Evolutionary conservation across 2,888 invertebrate species (phyloP).

Genomic region (Leucophenga montana): DNA sequence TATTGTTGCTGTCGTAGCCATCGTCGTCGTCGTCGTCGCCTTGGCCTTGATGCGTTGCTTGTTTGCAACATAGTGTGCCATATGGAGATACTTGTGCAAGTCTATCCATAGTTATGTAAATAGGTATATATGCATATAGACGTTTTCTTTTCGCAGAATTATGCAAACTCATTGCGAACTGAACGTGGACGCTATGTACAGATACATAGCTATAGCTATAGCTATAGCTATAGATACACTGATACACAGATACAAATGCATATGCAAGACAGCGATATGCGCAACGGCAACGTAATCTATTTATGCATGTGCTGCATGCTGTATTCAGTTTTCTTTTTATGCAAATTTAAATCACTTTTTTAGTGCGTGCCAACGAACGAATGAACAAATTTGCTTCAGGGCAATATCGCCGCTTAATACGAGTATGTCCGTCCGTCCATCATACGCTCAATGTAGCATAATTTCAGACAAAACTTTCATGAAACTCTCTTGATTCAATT

Average conservation of each 20-base stretch:
- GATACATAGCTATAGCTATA: too few species aligned
- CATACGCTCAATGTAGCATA: not conserved
- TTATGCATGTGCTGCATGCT: too few species aligned
- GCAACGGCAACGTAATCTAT: too few species aligned
- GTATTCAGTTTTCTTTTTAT: not conserved
- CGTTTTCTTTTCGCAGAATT: conserved; percentile 3
- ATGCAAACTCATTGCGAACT: conserved; percentile 13
- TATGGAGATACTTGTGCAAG: not conserved
- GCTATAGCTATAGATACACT: not conserved
- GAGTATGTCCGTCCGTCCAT: not conserved
- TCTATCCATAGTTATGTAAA: not conserved
- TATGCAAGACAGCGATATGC: conserved; percentile 3
- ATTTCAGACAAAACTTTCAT: not conserved
- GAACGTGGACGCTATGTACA: not conserved
- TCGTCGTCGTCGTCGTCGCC: not conserved
- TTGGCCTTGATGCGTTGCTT: not conserved
- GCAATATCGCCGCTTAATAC: not conserved
- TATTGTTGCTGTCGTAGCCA: not conserved
- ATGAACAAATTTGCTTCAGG: too few species aligned
- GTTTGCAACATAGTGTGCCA: conserved; percentile 2
- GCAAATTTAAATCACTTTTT: not conserved
- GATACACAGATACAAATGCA: not conserved
- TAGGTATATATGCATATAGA: not conserved
- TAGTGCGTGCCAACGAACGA: too few species aligned
- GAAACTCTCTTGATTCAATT: not conserved